Percentiles rank a stretch among this genome's conserved stretches.
Evolutionary conservation across 2,113 vertebrate genomes (phyloP).

Genomic region (Carassius gibelio): DNA sequence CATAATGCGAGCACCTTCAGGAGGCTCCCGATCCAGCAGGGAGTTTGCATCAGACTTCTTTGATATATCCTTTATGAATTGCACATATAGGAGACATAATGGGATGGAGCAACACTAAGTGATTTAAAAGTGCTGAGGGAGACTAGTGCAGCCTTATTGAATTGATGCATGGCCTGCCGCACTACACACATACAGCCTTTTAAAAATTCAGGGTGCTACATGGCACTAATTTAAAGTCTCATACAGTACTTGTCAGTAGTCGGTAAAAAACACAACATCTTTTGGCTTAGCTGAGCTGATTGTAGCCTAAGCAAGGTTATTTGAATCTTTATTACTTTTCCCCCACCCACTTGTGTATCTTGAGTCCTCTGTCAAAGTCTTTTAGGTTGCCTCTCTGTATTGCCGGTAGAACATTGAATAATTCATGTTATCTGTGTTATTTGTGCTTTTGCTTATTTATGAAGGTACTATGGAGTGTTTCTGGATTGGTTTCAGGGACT

Average conservation of each 20-base stretch:
- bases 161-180: not conserved
- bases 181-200: slow-evolving; percentile 12
- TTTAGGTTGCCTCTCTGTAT: slow-evolving; percentile 67
- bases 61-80: slow-evolving; percentile 26
- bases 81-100: not conserved
- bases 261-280: slow-evolving; percentile 62
- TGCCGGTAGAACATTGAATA: slow-evolving; percentile 67
- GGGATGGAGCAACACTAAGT: not conserved
- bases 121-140: slow-evolving; percentile 30
- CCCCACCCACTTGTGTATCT: slow-evolving; percentile 47
- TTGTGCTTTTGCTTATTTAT: slow-evolving; percentile 75
- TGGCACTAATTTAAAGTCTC: slow-evolving; percentile 38
- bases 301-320: slow-evolving; percentile 64
- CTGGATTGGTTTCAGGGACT: slow-evolving; percentile 57
- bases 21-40: not conserved
- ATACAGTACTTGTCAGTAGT: slow-evolving; percentile 46
- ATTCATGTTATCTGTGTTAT: slow-evolving; percentile 74
- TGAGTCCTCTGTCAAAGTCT: slow-evolving; percentile 65
- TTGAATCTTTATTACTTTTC: slow-evolving; percentile 66
- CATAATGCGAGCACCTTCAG: not conserved
- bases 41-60: slow-evolving; percentile 21
- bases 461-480: slow-evolving; percentile 61
- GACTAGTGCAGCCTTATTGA: not conserved
- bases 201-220: slow-evolving; percentile 26
- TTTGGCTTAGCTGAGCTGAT: slow-evolving; percentile 66